Conservation (phyloP, 2,888 invertebrate species). For the Autographa gamma region DNA sequence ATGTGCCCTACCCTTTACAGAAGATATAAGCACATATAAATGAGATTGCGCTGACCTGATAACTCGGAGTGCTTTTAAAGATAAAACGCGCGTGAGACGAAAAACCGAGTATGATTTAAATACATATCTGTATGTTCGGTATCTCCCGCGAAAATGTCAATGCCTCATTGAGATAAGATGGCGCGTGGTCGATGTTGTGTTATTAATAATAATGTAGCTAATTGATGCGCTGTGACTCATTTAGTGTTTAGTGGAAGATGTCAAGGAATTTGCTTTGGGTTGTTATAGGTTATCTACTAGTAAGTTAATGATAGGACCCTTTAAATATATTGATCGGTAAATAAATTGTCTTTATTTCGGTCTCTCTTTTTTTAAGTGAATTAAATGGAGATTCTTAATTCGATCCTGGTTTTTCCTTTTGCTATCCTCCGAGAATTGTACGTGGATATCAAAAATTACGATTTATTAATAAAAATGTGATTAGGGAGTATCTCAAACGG, state of each 20-base stretch:
- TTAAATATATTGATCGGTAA: too few relatives aligned
- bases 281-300: not conserved
- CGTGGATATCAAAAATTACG: too few relatives aligned
- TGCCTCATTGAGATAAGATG: slow-evolving; percentile 47
- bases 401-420: too few relatives aligned
- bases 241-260: not conserved
- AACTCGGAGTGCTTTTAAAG: slow-evolving; percentile 79
- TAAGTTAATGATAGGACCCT: too few relatives aligned
- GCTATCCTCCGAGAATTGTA: too few relatives aligned
- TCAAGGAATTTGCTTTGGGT: not conserved
- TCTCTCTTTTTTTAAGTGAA: too few relatives aligned
- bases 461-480: too few relatives aligned
- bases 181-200: slow-evolving; percentile 49
- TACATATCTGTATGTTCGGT: slow-evolving; percentile 57
- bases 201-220: slow-evolving; percentile 40
- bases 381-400: too few relatives aligned
- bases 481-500: too few relatives aligned
- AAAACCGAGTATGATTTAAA: slow-evolving; percentile 79
- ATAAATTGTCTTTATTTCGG: too few relatives aligned
- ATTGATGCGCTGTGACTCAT: slow-evolving; percentile 42
- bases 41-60: slow-evolving; percentile 68
- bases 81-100: slow-evolving; percentile 69
- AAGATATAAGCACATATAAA: slow-evolving; percentile 60
- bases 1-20: slow-evolving; percentile 58
- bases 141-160: slow-evolving; percentile 59